phyloP scores from a whole-genome alignment of 92 coral and sea anemone species.

The Galaxea fascicularis region DNA sequence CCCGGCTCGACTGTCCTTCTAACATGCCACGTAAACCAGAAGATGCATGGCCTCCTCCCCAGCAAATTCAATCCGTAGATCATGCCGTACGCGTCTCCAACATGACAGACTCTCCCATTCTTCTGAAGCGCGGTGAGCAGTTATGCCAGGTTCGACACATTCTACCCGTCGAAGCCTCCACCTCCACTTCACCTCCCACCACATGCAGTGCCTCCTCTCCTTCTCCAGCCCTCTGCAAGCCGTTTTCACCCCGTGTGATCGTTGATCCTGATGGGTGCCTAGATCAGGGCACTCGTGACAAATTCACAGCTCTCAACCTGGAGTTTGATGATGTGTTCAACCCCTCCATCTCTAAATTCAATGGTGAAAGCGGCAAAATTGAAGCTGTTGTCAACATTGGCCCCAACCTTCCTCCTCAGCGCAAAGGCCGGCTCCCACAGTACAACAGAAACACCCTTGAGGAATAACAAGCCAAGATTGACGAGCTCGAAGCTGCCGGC shows the following conservation, averaged over 20 bases:
- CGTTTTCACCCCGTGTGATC: slow-evolving; percentile 34
- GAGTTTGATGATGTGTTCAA: slow-evolving; percentile 59
- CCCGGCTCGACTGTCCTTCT: slow-evolving; percentile 64
- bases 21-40: slow-evolving; percentile 57
- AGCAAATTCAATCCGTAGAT: slow-evolving; percentile 48
- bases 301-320: slow-evolving; percentile 49
- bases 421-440: slow-evolving; percentile 51
- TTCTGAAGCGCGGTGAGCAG: slow-evolving; percentile 60
- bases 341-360: slow-evolving; percentile 67
- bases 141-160: slow-evolving; percentile 57
- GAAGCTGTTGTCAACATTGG: slow-evolving; percentile 56
- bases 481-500: no score
- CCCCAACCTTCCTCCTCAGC: slow-evolving; percentile 60
- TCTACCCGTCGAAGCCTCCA: slow-evolving; percentile 19
- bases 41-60: slow-evolving; percentile 61
- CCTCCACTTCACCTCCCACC: slow-evolving; percentile 33
- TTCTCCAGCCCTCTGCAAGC: slow-evolving; percentile 30
- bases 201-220: not conserved
- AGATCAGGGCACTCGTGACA: slow-evolving; percentile 37
- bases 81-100: slow-evolving; percentile 54
- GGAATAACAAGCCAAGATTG: no score
- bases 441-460: no score
- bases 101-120: slow-evolving; percentile 50
- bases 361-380: slow-evolving; percentile 60
- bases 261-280: slow-evolving; percentile 61